These are phyloP conservation scores for Cydia amplana DNA, from an alignment of 1,140 invertebrate genomes.

Conservation along the genomic window DNA sequence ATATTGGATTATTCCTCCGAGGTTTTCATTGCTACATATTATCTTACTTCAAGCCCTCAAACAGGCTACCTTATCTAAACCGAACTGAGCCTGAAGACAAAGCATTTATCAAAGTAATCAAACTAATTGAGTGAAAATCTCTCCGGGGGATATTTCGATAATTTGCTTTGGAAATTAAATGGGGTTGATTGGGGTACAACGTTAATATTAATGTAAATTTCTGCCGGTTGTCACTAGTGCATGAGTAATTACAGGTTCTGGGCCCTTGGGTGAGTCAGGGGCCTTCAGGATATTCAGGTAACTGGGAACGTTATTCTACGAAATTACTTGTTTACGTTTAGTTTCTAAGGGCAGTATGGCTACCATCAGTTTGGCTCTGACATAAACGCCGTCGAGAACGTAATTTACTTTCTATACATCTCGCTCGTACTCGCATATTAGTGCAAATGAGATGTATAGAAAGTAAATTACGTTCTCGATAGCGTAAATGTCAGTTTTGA, in stretches of 20 bases:
- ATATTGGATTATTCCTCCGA: too few relatives aligned
- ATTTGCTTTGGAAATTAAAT: conserved; percentile 59
- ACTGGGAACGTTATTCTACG: not conserved
- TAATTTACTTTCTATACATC: too few relatives aligned
- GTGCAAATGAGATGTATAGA: too few relatives aligned
- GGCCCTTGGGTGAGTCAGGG: not conserved
- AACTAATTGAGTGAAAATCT: conserved; percentile 48
- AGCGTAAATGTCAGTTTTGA: too few relatives aligned
- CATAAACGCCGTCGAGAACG: too few relatives aligned
- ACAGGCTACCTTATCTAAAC: not conserved
- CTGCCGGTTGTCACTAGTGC: conserved; percentile 24
- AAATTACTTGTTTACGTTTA: not conserved
- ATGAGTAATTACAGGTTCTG: conserved; percentile 20
- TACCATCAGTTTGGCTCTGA: too few relatives aligned
- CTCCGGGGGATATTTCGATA: conserved; percentile 47
- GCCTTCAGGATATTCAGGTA: not conserved
- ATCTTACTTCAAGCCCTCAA: not conserved
- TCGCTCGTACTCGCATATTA: too few relatives aligned
- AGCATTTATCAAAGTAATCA: conserved; percentile 34
- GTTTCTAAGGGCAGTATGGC: not conserved
- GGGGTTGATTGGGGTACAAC: conserved; percentile 46
- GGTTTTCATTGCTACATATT: too few relatives aligned
- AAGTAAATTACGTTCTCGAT: too few relatives aligned
- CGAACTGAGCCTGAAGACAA: conserved; percentile 8
- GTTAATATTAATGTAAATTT: conserved; percentile 53